Evolutionary conservation across 1,140 invertebrate species (phyloP).

Genomic region (Popillia japonica): DNA sequence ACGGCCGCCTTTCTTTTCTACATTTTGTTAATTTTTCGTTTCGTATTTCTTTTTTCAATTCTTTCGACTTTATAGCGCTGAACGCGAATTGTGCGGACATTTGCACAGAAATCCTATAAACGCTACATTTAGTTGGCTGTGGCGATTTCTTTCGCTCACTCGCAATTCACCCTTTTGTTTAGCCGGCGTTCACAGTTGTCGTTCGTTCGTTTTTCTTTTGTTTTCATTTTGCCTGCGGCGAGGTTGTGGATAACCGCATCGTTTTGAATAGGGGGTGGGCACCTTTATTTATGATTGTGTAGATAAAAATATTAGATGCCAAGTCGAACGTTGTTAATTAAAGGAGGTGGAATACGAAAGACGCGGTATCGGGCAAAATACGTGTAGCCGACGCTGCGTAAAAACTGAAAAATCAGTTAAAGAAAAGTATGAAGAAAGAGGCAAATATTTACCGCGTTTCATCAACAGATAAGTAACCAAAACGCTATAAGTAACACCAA

Average conservation of each 20-base stretch:
- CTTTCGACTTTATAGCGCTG: conserved; percentile 31
- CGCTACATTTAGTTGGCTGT: conserved; percentile 30
- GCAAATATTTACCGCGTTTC: too few species aligned
- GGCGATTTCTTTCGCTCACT: conserved; percentile 21
- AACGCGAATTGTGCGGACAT: conserved; percentile 30
- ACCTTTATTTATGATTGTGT: conserved; percentile 2
- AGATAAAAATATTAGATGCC: conserved; percentile 20
- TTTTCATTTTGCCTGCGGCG: conserved; percentile 1
- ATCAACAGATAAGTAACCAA: too few species aligned
- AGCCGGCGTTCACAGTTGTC: conserved; percentile 23
- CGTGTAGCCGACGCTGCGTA: too few species aligned
- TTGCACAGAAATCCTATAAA: conserved; percentile 34
- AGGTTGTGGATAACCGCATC: conserved; percentile 20
- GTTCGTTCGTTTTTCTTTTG: conserved; percentile 26
- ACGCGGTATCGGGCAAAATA: too few species aligned
- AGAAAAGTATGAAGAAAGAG: too few species aligned
- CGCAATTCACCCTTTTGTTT: conserved; percentile 10
- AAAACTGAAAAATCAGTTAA: too few species aligned
- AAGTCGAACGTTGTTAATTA: conserved; percentile 22
- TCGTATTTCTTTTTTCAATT: conserved; percentile 25
- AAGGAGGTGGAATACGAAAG: neutral
- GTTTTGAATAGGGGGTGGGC: neutral
- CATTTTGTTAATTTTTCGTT: conserved; percentile 20
- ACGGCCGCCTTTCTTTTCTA: conserved; percentile 16
- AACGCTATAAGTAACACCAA: too few species aligned